phyloP scores from a whole-genome alignment of 2,797 vertebrate genomes.

The Numenius phaeopus region DNA sequence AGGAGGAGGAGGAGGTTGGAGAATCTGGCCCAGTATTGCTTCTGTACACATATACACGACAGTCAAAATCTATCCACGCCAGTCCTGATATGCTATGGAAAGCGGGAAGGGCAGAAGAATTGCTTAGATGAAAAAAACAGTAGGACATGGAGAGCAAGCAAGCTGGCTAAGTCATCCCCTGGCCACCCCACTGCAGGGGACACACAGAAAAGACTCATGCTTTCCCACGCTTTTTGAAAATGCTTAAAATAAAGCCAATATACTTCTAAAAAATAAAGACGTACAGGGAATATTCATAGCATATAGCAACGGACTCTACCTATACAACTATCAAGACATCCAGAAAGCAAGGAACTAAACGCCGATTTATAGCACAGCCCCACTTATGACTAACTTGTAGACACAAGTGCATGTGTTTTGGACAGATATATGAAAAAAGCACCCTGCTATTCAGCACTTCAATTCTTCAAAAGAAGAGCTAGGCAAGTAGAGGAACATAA shows the following conservation, averaged over 20 bases:
- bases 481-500: not conserved
- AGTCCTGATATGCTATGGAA: not conserved
- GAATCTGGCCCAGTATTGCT: not conserved
- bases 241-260: not conserved
- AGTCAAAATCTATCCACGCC: not conserved
- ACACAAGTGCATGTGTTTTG: not conserved
- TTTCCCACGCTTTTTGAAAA: not conserved
- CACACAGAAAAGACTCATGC: not conserved
- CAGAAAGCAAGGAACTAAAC: not conserved
- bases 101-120: not conserved
- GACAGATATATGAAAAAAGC: not conserved
- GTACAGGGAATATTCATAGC: not conserved
- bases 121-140: not conserved
- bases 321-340: not conserved
- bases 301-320: not conserved
- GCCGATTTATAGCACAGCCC: not conserved
- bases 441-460: not conserved
- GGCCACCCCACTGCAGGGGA: not conserved
- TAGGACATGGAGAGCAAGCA: fast-evolving
- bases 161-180: not conserved
- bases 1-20: not conserved
- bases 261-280: not conserved
- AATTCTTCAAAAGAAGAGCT: not conserved
- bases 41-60: not conserved
- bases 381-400: not conserved